Evolutionary conservation across 2,797 vertebrate species (phyloP).

Genomic region (Microhierax caerulescens): DNA sequence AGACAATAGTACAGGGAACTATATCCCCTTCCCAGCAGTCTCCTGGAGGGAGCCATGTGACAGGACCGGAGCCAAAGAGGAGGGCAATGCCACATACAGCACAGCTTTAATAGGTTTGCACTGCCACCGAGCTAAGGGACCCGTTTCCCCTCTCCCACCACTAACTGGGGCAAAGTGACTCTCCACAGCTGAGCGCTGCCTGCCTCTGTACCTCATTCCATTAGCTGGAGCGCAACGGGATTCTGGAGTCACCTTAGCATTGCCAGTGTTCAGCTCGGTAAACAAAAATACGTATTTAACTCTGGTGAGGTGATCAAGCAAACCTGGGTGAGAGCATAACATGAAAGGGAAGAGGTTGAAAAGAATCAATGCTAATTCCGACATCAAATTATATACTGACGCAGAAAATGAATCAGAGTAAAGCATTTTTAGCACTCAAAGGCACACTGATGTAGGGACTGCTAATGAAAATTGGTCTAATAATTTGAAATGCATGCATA

Average conservation of each 20-base stretch:
- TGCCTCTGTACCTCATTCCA: fast-evolving
- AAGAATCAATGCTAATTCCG: not conserved
- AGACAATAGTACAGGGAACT: not conserved
- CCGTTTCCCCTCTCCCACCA: not conserved
- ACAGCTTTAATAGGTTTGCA: fast-evolving
- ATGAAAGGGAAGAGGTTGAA: not conserved
- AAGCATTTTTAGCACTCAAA: not conserved
- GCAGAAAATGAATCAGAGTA: not conserved
- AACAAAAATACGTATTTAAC: not conserved
- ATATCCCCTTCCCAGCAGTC: not conserved
- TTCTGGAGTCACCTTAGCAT: not conserved
- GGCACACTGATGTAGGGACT: not conserved
- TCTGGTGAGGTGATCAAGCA: not conserved
- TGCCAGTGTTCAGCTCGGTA: not conserved
- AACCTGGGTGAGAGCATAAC: not conserved
- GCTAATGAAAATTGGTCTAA: conserved; percentile 52
- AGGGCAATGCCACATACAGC: fast-evolving
- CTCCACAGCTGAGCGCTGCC: not conserved
- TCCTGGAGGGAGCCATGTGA: not conserved
- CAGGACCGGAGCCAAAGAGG: not conserved
- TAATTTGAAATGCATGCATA: conserved; percentile 21
- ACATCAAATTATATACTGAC: not conserved
- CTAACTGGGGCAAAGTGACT: not conserved
- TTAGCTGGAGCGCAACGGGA: not conserved
- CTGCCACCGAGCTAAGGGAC: not conserved